Conservation (phyloP, 2,113 vertebrate species). For the Cyrtonyx montezumae region DNA sequence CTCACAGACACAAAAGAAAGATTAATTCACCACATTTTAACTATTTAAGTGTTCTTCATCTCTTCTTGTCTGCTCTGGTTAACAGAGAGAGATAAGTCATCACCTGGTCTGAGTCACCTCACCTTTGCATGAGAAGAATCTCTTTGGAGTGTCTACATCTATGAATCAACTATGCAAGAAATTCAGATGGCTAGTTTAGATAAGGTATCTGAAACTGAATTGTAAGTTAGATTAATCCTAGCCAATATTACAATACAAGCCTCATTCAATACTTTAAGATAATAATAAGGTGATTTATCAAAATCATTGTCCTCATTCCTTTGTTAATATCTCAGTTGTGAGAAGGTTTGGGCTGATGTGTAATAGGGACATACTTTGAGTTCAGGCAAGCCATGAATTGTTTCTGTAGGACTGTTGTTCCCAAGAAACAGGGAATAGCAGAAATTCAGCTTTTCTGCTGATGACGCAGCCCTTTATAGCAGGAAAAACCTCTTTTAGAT, state of each 20-base stretch:
- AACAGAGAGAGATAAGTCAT: not conserved
- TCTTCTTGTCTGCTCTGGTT: not conserved
- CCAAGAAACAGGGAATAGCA: not conserved
- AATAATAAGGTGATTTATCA: not conserved
- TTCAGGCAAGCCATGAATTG: not conserved
- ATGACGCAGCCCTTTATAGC: not conserved
- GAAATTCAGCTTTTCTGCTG: not conserved
- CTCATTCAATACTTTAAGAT: not conserved
- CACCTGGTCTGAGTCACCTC: not conserved
- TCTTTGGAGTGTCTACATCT: not conserved
- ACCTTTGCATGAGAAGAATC: not conserved
- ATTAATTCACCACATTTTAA: not conserved
- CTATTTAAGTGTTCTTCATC: accelerated
- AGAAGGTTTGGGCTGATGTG: not conserved
- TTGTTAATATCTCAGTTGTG: not conserved
- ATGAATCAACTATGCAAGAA: not conserved
- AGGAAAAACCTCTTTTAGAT: not conserved
- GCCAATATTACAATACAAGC: not conserved
- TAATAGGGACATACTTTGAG: not conserved
- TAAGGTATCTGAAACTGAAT: not conserved
- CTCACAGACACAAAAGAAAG: not conserved
- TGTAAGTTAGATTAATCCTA: not conserved
- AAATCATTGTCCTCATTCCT: not conserved
- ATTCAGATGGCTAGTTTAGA: not conserved
- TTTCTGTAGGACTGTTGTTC: not conserved